Evolutionary conservation across 2,113 vertebrate species (phyloP).

Genomic region (Ammodytes dubius): DNA sequence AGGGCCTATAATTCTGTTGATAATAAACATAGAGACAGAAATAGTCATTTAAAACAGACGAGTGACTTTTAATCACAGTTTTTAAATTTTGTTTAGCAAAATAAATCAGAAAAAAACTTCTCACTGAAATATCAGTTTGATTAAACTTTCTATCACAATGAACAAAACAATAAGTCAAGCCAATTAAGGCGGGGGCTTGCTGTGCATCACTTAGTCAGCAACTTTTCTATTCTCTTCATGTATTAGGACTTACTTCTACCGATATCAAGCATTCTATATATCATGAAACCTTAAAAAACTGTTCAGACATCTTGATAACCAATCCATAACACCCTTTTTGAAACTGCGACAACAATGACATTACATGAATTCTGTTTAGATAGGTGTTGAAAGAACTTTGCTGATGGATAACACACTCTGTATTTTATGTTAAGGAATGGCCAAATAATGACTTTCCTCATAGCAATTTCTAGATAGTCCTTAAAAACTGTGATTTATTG

Average conservation of each 20-base stretch:
- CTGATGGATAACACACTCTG: background rate
- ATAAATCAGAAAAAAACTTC: background rate
- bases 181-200: background rate
- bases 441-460: background rate
- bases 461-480: background rate
- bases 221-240: background rate
- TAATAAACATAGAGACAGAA: background rate
- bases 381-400: background rate
- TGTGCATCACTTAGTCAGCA: background rate
- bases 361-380: background rate
- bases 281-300: too few species aligned
- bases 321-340: too few species aligned
- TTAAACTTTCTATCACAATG: conserved; percentile 16
- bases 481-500: background rate
- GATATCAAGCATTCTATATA: too few species aligned
- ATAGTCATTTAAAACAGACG: background rate
- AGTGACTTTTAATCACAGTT: background rate
- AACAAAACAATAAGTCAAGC: background rate
- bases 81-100: background rate
- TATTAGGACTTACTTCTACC: too few species aligned
- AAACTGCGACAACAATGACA: too few species aligned
- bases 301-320: too few species aligned
- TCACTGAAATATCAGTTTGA: background rate
- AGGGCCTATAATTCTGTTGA: background rate
- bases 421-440: background rate